These are phyloP conservation scores for Cyprinodon variegatus DNA, from an alignment of 2,113 vertebrate species.

Conservation along the genomic window DNA sequence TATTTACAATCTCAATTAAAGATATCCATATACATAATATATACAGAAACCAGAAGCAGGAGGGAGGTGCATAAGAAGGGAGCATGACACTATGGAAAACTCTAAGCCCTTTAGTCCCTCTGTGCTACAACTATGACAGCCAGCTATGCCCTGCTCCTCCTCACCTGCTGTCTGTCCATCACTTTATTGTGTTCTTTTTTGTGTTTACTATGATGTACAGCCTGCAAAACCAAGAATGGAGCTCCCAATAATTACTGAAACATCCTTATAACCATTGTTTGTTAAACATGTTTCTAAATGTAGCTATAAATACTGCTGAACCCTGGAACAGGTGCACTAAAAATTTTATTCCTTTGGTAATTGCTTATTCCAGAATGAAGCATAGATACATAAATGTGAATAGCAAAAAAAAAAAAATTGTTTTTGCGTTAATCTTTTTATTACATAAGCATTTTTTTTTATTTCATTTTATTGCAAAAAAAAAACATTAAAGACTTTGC, in stretches of 20 bases:
- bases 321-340: no score
- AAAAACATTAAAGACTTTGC: no score
- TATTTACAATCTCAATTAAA: no score
- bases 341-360: no score
- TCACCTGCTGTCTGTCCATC: constrained; percentile 77
- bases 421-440: background rate
- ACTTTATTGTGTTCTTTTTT: constrained; percentile 51
- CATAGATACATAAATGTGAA: no score
- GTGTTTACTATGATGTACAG: constrained; percentile 15
- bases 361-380: no score
- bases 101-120: constrained; percentile 62
- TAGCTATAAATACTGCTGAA: no score
- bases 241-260: constrained; percentile 2
- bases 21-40: no score
- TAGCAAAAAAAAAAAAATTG: no score
- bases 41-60: background rate
- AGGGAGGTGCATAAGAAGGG: constrained; percentile 15
- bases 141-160: constrained; percentile 49
- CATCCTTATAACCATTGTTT: background rate
- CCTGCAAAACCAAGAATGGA: background rate
- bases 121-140: constrained; percentile 43
- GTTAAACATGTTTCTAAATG: background rate
- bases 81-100: constrained; percentile 59
- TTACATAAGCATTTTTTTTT: background rate
- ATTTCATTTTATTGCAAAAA: no score